A percentile compares a stretch with the other conserved stretches of the same genome.
Conservation (phyloP, 2,797 vertebrate genomes). For the Cebuella pygmaea region DNA sequence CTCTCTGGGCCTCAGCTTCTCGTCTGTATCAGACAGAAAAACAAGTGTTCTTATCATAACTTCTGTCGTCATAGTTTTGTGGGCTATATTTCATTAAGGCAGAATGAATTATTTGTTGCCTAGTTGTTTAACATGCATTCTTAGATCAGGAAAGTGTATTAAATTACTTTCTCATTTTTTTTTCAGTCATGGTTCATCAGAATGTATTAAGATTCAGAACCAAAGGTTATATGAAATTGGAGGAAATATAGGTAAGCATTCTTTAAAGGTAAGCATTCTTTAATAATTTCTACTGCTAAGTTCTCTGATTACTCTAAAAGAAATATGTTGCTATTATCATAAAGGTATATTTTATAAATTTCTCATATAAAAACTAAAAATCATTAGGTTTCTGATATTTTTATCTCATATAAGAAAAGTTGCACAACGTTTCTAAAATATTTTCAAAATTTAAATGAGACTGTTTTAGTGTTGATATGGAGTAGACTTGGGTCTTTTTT, state of each 20-base stretch:
- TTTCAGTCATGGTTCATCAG: constrained; percentile 81
- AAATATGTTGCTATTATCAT: background rate
- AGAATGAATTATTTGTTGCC: background rate
- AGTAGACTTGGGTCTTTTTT: background rate
- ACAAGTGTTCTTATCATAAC: background rate
- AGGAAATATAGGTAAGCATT: constrained; percentile 95
- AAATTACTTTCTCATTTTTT: constrained; percentile 61
- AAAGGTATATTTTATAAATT: background rate
- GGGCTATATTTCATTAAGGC: background rate
- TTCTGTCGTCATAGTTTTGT: background rate
- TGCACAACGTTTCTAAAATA: background rate
- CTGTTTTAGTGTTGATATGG: background rate
- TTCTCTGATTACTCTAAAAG: background rate
- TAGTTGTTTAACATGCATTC: background rate
- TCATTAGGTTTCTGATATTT: background rate
- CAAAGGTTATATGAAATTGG: constrained; percentile 95
- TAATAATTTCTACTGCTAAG: constrained; percentile 10
- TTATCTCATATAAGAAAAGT: background rate
- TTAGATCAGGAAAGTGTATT: background rate
- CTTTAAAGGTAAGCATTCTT: constrained; percentile 86
- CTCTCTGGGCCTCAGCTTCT: background rate
- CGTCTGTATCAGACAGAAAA: background rate
- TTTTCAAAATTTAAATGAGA: background rate
- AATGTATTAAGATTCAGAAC: constrained; percentile 84
- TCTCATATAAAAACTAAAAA: constrained; percentile 3